Evolutionary conservation across 2,888 invertebrate species (phyloP), one percentile per base, ranked within the genome.

Genomic region (Himalopsyche anomala): DNA sequence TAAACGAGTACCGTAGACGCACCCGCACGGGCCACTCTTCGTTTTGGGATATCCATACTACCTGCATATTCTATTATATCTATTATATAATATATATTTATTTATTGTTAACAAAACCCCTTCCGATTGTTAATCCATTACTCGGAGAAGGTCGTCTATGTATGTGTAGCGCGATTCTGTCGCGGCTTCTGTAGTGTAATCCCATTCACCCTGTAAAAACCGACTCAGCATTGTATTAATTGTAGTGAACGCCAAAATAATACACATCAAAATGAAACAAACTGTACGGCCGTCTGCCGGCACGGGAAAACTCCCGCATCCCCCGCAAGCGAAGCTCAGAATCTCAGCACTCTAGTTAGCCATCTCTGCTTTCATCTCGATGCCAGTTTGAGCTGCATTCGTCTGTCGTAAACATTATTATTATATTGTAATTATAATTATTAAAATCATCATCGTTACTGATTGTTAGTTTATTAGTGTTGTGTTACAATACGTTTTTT

Each of bases 321-420:
- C 12, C 36, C 28, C 69, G 36, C 17, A 36, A 69, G 28, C 28
- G 69, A 69, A 36, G 38, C 15, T 38, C 36, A 74, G 28, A 74
- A 74, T 74, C 74, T 74, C 74, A 15, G 51, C 51, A 51, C 51
- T 45, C 51, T 51, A 74, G 15, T 36, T 74, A 74, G 74, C 74
- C 74, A 19, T 38, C 36, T 74, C n/a, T 19, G 38, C 38, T 74
- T 9, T 15, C 74, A 74, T 74, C 74, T 74, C 74, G 12, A 38
- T 74, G 74, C 74, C 36, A 5, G 74, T 74, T 74, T 28, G 62
- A 62, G 62, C 62, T 62, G 62, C 62, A 11, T 9, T 74, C 74
- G 74, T 74, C 36, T 36, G 36, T 36, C 86, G 84, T 74, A 62
- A 80, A 86, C 86, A 84, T 86, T 86, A 81, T 80, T 84, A 86